These are phyloP conservation scores for Volucella inanis DNA, from an alignment of 2,888 invertebrate species.

Conservation along the genomic window DNA sequence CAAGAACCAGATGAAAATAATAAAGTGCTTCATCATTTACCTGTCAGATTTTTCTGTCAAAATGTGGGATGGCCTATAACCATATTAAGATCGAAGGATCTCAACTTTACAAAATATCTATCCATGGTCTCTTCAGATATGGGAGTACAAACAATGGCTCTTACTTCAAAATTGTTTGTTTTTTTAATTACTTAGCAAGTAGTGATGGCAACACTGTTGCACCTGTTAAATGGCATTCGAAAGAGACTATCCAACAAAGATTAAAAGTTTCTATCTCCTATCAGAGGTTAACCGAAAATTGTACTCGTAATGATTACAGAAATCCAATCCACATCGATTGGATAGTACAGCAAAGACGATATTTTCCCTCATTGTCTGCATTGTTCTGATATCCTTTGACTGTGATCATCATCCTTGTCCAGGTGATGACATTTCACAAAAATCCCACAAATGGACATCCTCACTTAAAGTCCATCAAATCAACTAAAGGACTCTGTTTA, in stretches of 20 bases:
- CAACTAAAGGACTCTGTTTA: conserved; percentile 3
- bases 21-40: no score
- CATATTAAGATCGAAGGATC: no score
- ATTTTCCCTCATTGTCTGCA: conserved; percentile 18
- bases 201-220: no score
- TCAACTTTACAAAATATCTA: no score
- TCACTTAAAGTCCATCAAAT: conserved; percentile 52
- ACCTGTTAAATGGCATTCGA: conserved; percentile 54
- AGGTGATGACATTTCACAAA: conserved; percentile 1
- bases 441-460: conserved; percentile 5
- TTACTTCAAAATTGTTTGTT: no score
- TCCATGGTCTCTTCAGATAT: no score
- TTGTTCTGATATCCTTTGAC: conserved; percentile 34
- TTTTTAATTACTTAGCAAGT: no score
- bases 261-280: conserved; percentile 45
- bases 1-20: no score
- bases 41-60: no score
- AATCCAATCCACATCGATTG: conserved; percentile 4
- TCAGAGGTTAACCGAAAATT: conserved; percentile 56
- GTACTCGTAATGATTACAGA: conserved; percentile 42
- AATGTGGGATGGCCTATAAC: no score
- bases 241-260: not conserved
- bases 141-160: no score
- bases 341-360: not conserved
- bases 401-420: conserved; percentile 9